Percentiles rank a stretch among this genome's conserved stretches.
Evolutionary conservation across 2,797 vertebrate genomes (phyloP).

Genomic region (Chelonia mydas): DNA sequence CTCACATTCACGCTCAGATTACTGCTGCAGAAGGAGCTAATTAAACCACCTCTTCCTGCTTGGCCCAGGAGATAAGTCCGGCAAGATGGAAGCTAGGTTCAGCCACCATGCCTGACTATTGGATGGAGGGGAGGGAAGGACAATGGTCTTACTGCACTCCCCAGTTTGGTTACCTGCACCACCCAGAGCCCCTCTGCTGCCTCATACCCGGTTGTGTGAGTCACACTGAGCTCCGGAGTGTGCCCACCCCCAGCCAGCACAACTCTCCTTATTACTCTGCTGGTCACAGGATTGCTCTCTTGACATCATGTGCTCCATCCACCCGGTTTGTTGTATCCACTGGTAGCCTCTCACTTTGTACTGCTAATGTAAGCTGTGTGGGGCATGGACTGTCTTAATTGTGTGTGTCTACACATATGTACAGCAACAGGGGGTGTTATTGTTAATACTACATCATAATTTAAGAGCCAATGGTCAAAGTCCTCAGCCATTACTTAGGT

Average conservation of each 20-base stretch:
- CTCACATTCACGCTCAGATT: not conserved
- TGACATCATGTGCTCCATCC: not conserved
- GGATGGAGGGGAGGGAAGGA: not conserved
- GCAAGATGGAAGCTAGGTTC: not conserved
- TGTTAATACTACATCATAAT: not conserved
- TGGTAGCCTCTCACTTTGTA: not conserved
- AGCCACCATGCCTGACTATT: not conserved
- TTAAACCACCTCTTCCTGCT: not conserved
- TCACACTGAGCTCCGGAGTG: not conserved
- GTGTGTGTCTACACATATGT: not conserved
- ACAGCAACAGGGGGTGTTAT: not conserved
- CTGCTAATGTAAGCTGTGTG: not conserved
- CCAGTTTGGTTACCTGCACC: not conserved
- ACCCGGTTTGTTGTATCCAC: not conserved
- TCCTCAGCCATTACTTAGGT: too few species aligned
- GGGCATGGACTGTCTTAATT: not conserved
- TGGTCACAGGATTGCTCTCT: not conserved
- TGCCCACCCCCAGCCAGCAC: not conserved
- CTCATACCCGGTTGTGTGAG: not conserved
- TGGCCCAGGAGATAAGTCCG: not conserved
- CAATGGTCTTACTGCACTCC: not conserved
- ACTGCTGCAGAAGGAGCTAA: not conserved
- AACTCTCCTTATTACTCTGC: not conserved
- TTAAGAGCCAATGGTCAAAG: not conserved
- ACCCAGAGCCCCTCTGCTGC: not conserved